Percentiles rank a stretch among this genome's conserved stretches.
Conservation (phyloP, 2,113 vertebrate species). For the Microtus montanus region DNA sequence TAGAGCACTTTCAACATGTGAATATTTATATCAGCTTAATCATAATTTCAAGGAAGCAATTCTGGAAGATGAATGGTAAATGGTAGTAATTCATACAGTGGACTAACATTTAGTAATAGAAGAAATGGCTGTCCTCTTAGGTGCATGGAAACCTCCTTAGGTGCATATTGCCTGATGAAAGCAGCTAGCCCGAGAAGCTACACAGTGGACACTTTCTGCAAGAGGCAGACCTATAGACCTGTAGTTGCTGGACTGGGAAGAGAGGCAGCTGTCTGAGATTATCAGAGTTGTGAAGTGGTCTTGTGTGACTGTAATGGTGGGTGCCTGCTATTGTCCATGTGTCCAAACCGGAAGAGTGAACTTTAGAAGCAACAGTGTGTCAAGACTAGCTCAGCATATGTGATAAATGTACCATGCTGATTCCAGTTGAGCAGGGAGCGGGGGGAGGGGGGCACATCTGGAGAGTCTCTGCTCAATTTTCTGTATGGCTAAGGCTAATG, state of each 20-base stretch:
- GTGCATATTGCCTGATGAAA: slow-evolving; percentile 6
- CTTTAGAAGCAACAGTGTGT: not conserved
- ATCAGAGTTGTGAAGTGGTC: not conserved
- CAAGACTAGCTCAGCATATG: not conserved
- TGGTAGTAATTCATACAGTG: not conserved
- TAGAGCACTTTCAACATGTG: not conserved
- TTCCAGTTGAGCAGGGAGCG: not conserved
- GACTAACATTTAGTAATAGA: not conserved
- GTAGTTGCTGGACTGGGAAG: not conserved
- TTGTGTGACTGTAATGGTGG: not conserved
- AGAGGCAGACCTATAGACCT: not conserved
- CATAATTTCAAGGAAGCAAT: not conserved
- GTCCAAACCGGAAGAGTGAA: not conserved
- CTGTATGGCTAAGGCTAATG: not conserved
- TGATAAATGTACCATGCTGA: not conserved
- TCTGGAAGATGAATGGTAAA: not conserved
- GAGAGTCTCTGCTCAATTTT: not conserved
- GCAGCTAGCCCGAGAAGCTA: slow-evolving; percentile 7
- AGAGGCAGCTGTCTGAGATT: not conserved
- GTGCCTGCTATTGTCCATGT: not conserved
- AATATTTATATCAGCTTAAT: not conserved
- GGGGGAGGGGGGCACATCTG: not conserved
- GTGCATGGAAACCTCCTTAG: not conserved
- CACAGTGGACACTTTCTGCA: not conserved
- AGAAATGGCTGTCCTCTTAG: not conserved